Base-by-base conservation (phyloP, 2,888 invertebrate species). In the Deilephila porcellus region DNA sequence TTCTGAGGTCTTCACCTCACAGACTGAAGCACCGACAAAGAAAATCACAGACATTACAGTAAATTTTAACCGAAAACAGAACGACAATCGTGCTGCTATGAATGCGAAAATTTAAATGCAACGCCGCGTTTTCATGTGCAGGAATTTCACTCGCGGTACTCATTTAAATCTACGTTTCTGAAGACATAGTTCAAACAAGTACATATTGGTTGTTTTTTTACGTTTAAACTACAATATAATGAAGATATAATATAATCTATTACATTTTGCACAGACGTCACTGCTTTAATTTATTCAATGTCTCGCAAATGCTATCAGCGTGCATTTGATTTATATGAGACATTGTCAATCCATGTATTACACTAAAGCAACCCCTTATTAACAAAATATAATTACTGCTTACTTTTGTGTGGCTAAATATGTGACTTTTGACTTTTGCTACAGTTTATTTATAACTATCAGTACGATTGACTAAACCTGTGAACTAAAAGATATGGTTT, bases 201-300 rank as follows among this genome's bases (percentile, higher is more conserved):
- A 60, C 14, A 63, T 63, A 34, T 32, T 34, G 8, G 19, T 7
- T 34, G n/a, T n/a, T n/a, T n/a, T n/a, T n/a, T n/a, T n/a, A n/a
- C n/a, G n/a, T n/a, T n/a, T 19, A 63, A 34, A 32, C n/a, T 63
- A 1, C 7, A 34, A 32, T 63, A 7, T 63, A 32, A 34, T 32
- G 62, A 34, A 34, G 5, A 19, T 32, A 32, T 29, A 60, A 63
- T 45, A 45, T 63, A 19, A 63, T 34, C 1, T 19, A 19, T 6
- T 32, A 19, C 17, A 32, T 60, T 60, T 32, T 60, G 3, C 60
- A 29, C 14, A 29, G 6, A 63, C 32, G 34, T 34, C 19, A 63
- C 7, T 63, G 32, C 17, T 63, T 60, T 63, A 63, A 63, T 32
- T 63, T 63, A 63, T 63, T 32, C 62, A 34, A 63, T 7, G 34